Base-by-base conservation (phyloP, 2,797 vertebrate genomes). In the Merluccius polli region DNA sequence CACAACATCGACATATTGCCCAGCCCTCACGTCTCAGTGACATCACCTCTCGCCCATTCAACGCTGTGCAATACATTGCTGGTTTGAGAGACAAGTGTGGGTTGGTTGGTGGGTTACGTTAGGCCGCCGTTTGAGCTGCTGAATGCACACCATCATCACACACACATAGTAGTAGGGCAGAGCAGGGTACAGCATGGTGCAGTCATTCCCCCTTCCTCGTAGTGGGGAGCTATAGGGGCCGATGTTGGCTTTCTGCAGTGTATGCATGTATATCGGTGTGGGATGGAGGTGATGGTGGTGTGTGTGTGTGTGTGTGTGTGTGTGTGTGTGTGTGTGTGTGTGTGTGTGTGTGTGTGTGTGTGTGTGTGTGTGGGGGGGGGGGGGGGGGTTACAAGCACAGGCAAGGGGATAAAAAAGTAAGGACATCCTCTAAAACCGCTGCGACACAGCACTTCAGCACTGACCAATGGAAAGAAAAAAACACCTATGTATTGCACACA, bases 371-470 rank as follows among this genome's bases (percentile, higher is more conserved):
- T 6, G 7, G 18, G 7, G 21, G 52, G 21, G 21, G 21, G 59
- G 24, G 76, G 33, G 13, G 70, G 67, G 72, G 68, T 59, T 35
- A 35, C 77, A 79, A 73, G 83, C 83, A 81, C 77, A 80, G 79
- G 77, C 33, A 67, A 69, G 83, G 81, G 81, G 71, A 84, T 75
- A 75, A 59, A 83, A 85, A 83, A 83, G 72, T 65, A 84, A 82
- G 81, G 84, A 80, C 78, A 79, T 73, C 52, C 63, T 78, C 75
- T 75, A 44, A 82, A 78, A 84, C 27, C n/a, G 65, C 4, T 72
- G 72, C 82, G 59, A 73, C 70, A 35, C 44, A 82, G 73, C 78
- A 79, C 72, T 77, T 77, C 70, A 79, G 59, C 59, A 44, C n/a
- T 70, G 77, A 76, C 73, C 71, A 72, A 4, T 74, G 80, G 79